Evolutionary conservation across 2,888 invertebrate species (phyloP), one percentile per base, ranked within the genome.

Genomic region (Cheilosia scutellata): DNA sequence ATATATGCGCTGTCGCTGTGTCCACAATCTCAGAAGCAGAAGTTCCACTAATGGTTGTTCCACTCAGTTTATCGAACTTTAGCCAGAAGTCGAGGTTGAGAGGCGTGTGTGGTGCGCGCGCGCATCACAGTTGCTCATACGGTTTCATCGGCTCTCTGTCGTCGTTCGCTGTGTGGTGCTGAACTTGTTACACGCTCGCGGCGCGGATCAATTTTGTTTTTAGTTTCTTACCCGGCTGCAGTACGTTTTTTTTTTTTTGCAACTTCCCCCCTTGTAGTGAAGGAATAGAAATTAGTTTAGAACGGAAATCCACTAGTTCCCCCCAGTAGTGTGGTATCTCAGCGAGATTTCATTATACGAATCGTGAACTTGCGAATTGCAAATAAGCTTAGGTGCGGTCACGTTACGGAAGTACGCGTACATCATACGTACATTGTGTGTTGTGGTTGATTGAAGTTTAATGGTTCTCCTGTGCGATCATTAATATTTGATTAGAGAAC

Each of bases 21-120:
- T 4, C n/a, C 2, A 20, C 16, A 63, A 33, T 31, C 57, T 7
- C 47, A 75, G 55, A 20, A 62, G 62, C 42, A 49, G 13, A 74
- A 78, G 72, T 68, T 70, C 62, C 79, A 63, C 72, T 40, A 60
- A 55, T 72, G 40, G 40, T 53, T 47, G 62, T 70, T 44, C 60
- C 66, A 49, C 72, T 68, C 82, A 68, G 86, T 86, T 86, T 86
- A 82, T 86, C 86, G 86, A 86, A 86, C 86, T 86, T 86, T 68
- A 42, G 72, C n/a, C 55, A 79, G 66, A 86, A 86, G 76, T 86
- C 71, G 66, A 76, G 75, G 71, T 63, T 86, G 86, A 72, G 80
- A 76, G 63, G 62, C 62, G 80, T 79, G 84, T 82, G 76, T 82
- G 68, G 68, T 82, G 76, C 77, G 82, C 86, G 72, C 86, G 86